These are phyloP conservation scores for Athetis lepigone DNA, from an alignment of 2,888 invertebrate genomes.

Conservation along the genomic window DNA sequence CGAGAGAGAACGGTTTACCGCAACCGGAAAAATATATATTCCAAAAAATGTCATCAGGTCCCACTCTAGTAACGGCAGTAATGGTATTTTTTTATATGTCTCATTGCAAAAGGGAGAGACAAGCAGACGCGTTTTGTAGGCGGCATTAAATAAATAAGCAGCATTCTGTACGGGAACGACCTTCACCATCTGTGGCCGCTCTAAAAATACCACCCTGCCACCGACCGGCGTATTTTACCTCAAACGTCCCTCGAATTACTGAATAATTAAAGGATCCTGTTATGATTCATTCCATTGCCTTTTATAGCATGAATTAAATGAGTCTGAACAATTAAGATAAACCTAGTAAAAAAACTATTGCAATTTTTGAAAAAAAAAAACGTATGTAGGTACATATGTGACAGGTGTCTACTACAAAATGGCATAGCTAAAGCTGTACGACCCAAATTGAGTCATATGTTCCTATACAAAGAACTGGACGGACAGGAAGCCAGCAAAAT, in stretches of 20 bases:
- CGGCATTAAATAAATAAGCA: constrained; percentile 85
- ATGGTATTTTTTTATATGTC: constrained; percentile 62
- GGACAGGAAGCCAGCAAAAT: constrained; percentile 10
- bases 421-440: background rate
- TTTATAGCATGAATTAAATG: constrained; percentile 46
- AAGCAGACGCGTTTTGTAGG: constrained; percentile 74
- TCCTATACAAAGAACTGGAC: background rate
- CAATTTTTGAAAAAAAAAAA: constrained; percentile 2
- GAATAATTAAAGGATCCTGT: constrained; percentile 69
- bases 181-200: constrained; percentile 85
- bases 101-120: constrained; percentile 70
- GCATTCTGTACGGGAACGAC: constrained; percentile 79
- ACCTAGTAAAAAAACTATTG: constrained; percentile 17
- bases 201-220: constrained; percentile 80
- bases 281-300: constrained; percentile 58
- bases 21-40: constrained; percentile 50
- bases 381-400: too few species aligned
- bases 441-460: constrained; percentile 12
- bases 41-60: constrained; percentile 57
- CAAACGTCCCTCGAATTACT: constrained; percentile 64
- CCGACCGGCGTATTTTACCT: constrained; percentile 65
- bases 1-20: constrained; percentile 34
- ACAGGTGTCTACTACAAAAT: background rate
- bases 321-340: constrained; percentile 36
- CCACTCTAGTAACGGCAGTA: constrained; percentile 43